Percentiles rank a stretch among this genome's conserved stretches.
Evolutionary conservation across 2,113 vertebrate species (phyloP).

Genomic region (Lycocorax pyrrhopterus): DNA sequence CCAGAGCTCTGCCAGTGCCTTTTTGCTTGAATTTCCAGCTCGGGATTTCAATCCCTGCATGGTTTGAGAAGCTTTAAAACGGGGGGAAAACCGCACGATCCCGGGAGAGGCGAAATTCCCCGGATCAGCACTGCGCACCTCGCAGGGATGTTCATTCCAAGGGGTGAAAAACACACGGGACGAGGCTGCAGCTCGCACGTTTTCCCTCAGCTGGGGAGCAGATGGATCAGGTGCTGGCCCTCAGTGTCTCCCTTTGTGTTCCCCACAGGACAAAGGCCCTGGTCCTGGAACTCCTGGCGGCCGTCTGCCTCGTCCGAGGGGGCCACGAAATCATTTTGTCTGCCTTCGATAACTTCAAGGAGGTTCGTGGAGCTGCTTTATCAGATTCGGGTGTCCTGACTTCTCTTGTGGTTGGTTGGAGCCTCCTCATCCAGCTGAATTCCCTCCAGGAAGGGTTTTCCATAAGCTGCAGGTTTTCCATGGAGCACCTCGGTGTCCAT

Average conservation of each 20-base stretch:
- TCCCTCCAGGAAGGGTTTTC: not conserved
- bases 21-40: not conserved
- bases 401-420: not conserved
- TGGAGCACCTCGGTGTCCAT: not conserved
- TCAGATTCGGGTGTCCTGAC: too few species aligned
- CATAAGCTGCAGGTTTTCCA: not conserved
- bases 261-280: constrained; percentile 90
- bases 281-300: constrained; percentile 90
- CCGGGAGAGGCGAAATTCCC: not conserved
- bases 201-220: not conserved
- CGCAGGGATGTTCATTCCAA: not conserved
- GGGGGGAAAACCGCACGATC: not conserved
- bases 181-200: not conserved
- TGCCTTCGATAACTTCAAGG: constrained; percentile 97
- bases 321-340: constrained; percentile 96
- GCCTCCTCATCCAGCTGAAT: not conserved
- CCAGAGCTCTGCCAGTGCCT: not conserved
- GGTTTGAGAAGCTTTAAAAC: not conserved
- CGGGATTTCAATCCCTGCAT: not conserved
- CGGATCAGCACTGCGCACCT: rapidly evolving
- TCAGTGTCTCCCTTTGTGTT: not conserved
- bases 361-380: constrained; percentile 70
- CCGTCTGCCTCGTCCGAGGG: constrained; percentile 94
- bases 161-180: not conserved
- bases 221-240: not conserved